Conservation (phyloP, 2,113 vertebrate species). For the Pica pica region DNA sequence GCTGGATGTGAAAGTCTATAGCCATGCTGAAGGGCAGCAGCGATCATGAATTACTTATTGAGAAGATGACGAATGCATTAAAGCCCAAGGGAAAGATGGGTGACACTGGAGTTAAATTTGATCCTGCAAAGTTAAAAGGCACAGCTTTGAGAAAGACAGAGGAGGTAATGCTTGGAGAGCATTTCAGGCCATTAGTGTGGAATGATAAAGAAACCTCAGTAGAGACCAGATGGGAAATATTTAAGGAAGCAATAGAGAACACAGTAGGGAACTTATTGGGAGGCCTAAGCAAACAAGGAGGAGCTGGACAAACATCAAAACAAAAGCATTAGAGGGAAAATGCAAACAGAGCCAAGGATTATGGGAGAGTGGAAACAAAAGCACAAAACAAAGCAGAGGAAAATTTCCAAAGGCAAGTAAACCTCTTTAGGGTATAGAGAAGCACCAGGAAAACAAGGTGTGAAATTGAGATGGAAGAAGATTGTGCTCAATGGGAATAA, state of each 20-base stretch:
- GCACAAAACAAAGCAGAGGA: constrained; percentile 5
- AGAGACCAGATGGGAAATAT: constrained; percentile 51
- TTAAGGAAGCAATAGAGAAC: constrained; percentile 50
- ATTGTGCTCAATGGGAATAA: neutral
- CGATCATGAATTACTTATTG: neutral
- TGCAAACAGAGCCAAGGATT: constrained; percentile 30
- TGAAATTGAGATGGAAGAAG: neutral
- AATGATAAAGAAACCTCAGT: constrained; percentile 30
- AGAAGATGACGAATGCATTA: neutral
- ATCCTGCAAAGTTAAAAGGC: neutral
- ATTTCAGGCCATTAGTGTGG: constrained; percentile 5
- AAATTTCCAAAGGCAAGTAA: constrained; percentile 2
- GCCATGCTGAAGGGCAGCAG: neutral
- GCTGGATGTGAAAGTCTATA: neutral
- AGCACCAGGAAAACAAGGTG: neutral
- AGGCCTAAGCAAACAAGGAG: constrained; percentile 53
- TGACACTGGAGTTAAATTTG: constrained; percentile 13
- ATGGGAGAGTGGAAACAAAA: constrained; percentile 41
- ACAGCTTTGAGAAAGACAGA: neutral
- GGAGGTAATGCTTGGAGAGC: neutral
- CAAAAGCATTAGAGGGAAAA: constrained; percentile 33
- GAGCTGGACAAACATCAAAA: constrained; percentile 61
- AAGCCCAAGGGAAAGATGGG: neutral
- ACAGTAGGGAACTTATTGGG: constrained; percentile 37
- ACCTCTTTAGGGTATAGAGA: neutral